These are phyloP conservation scores for Lophotriccus pileatus DNA, from an alignment of 2,797 vertebrate genomes.

Conservation along the genomic window DNA sequence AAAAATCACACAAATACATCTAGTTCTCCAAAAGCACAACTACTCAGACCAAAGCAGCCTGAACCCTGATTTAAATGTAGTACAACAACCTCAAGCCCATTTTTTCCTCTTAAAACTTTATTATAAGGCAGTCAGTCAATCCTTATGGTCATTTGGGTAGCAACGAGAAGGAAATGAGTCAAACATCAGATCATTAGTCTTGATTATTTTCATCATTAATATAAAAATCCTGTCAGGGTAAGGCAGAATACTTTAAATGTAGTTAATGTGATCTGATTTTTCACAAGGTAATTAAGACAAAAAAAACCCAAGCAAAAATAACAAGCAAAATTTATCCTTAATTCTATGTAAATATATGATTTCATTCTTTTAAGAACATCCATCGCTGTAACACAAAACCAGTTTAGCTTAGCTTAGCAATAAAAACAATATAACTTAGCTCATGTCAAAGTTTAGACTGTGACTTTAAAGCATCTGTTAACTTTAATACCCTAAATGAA, in stretches of 20 bases:
- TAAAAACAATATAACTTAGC: conserved; percentile 50
- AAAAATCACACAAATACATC: conserved; percentile 14
- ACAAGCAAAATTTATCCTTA: background rate
- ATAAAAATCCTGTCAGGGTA: background rate
- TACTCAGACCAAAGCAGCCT: conserved; percentile 11
- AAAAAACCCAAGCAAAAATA: background rate
- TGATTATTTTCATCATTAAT: background rate
- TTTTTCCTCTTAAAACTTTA: background rate
- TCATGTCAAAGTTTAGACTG: conserved; percentile 73
- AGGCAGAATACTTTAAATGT: background rate
- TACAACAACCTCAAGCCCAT: background rate
- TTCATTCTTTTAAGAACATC: background rate
- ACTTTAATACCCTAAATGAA: conserved; percentile 72
- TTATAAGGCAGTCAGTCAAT: background rate
- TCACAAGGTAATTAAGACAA: background rate
- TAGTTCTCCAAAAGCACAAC: background rate
- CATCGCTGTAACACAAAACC: background rate
- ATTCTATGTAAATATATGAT: background rate
- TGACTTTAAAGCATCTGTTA: conserved; percentile 73
- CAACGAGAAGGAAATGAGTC: background rate
- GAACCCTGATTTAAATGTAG: background rate
- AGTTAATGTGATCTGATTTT: background rate
- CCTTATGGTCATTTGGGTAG: background rate
- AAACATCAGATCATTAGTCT: background rate
- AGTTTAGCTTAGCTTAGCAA: conserved; percentile 29